Conservation (phyloP, 2,888 invertebrate genomes). For the Catotricha subobsoleta region DNA sequence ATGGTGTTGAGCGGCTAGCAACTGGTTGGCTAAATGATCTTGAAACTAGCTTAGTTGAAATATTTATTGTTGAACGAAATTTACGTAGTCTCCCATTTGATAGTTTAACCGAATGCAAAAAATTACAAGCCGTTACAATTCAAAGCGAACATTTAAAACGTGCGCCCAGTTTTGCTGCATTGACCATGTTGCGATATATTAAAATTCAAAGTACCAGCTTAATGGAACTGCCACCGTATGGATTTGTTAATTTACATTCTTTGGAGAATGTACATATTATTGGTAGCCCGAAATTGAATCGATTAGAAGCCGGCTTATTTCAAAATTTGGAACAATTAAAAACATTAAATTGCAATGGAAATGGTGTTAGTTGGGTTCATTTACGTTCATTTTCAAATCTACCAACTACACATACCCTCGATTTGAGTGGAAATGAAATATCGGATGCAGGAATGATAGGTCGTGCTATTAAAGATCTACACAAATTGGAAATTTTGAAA, state of each 20-base stretch:
- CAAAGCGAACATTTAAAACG: slow-evolving; percentile 59
- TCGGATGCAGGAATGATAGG: slow-evolving; percentile 68
- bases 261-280: slow-evolving; percentile 58
- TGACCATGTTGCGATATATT: slow-evolving; percentile 53
- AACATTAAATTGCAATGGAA: slow-evolving; percentile 55
- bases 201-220: slow-evolving; percentile 52
- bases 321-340: slow-evolving; percentile 48
- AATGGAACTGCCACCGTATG: slow-evolving; percentile 44
- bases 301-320: slow-evolving; percentile 55
- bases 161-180: slow-evolving; percentile 51
- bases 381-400: slow-evolving; percentile 50
- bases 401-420: slow-evolving; percentile 50
- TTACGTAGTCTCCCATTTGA: slow-evolving; percentile 61
- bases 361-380: slow-evolving; percentile 60
- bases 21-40: slow-evolving; percentile 64
- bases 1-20: slow-evolving; percentile 62
- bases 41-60: slow-evolving; percentile 58
- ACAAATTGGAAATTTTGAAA: slow-evolving; percentile 48
- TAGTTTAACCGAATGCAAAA: slow-evolving; percentile 52
- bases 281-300: slow-evolving; percentile 45
- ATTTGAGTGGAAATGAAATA: slow-evolving; percentile 52
- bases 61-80: slow-evolving; percentile 71
- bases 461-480: slow-evolving; percentile 54
- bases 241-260: slow-evolving; percentile 50
- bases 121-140: slow-evolving; percentile 66